phyloP scores from a whole-genome alignment of 2,888 invertebrate genomes.

The Hypsopygia costalis region DNA sequence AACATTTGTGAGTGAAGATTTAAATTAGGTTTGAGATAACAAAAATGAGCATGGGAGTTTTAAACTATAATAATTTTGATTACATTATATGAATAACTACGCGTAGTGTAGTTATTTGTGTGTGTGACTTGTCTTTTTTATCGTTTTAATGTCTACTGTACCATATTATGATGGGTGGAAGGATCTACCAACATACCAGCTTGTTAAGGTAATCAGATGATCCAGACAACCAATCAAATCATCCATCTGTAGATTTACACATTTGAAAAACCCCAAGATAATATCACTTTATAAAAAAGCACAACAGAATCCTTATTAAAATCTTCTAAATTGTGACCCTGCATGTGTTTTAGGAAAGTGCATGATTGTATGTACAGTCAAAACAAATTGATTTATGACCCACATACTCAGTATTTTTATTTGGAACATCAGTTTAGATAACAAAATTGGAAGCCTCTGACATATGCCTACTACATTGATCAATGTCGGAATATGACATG shows the following conservation, averaged over 20 bases:
- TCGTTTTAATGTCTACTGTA: conserved; percentile 76
- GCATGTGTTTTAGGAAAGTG: conserved; percentile 25
- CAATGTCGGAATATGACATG: too few species aligned
- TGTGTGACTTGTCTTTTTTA: conserved; percentile 79
- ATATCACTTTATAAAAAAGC: conserved; percentile 1
- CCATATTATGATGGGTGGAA: conserved; percentile 78
- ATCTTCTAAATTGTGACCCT: conserved; percentile 10
- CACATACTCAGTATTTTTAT: background rate
- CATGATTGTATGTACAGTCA: conserved; percentile 22
- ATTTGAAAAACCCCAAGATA: conserved; percentile 30
- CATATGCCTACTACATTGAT: too few species aligned
- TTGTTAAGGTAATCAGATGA: conserved; percentile 81
- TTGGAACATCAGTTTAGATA: too few species aligned
- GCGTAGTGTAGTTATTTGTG: conserved; percentile 62
- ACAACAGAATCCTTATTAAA: conserved; percentile 3
- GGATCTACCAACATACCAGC: conserved; percentile 84
- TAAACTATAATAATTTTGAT: conserved; percentile 9
- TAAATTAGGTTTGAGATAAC: conserved; percentile 4
- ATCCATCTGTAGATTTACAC: conserved; percentile 72
- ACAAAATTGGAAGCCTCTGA: too few species aligned
- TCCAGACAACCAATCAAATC: conserved; percentile 55
- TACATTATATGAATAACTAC: conserved; percentile 20
- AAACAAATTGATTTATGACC: conserved; percentile 19
- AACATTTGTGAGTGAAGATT: background rate
- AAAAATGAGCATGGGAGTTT: conserved; percentile 29